Base-by-base conservation (phyloP, 2,888 invertebrate species). In the Psylliodes chrysocephalus region DNA sequence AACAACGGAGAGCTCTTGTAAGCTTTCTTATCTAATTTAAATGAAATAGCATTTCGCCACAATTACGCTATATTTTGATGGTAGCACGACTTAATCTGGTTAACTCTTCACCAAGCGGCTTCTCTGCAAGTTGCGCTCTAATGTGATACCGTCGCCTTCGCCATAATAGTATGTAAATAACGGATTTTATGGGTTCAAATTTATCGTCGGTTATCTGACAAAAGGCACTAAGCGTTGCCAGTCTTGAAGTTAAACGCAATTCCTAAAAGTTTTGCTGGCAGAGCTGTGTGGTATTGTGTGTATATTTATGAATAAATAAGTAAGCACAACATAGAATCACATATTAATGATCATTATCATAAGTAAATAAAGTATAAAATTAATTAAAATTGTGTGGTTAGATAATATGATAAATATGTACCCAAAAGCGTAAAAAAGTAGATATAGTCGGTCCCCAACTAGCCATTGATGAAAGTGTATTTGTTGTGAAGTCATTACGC, bases 91-190 rank as follows among this genome's bases (percentile, higher is more conserved):
- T 63, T 63, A 63, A 63, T 63, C 63, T 63, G 52, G 52, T 63
- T 57, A 63, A 63, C 63, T 57, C 56, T 57, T 62, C 51, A 30
- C 56, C 40, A 35, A 56, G 47, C 40, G 49, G 49, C 56, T 56
- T 57, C 56, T 46, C 53, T 19, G 60, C 56, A 46, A 49, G 44
- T 57, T 46, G 44, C 35, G 44, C 44, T 38, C 56, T 52, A 53
- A 62, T 35, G 62, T 51, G 62, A 62, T 57, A 57, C 56, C 14
- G 46, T 60, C 55, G 55, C 64, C 60, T 60, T 56, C 46, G 56
- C 55, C 38, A 44, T 55, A 56, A 64, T 64, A 52, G 60, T 64
- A 64, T 64, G 64, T 60, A 64, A 64, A 64, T 60, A 60, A 64
- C 64, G 64, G 49, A 64, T 56, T 64, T 56, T 64, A 60, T 46